A percentile compares a stretch with the other conserved stretches of the same genome.
phyloP scores from a whole-genome alignment of 2,113 vertebrate species.

The Brienomyrus longianalis region DNA sequence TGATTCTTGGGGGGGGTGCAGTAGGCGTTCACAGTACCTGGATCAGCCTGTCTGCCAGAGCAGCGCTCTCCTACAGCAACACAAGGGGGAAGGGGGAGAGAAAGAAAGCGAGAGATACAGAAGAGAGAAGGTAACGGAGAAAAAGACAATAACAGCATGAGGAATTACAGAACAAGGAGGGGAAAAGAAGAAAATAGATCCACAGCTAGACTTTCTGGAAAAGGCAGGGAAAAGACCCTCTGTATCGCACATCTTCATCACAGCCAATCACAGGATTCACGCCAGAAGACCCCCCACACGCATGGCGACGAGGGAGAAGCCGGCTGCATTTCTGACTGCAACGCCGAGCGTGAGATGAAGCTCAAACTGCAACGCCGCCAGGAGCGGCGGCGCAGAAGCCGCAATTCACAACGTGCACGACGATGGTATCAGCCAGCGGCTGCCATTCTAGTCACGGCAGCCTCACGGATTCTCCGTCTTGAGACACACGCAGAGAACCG shows the following conservation, averaged over 20 bases:
- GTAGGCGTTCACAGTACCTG: constrained; percentile 72
- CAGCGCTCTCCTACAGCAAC: constrained; percentile 83
- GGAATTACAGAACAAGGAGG: not conserved
- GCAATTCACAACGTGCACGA: not conserved
- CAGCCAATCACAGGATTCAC: not conserved
- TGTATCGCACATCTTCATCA: not conserved
- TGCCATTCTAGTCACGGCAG: not conserved
- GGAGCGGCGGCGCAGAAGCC: not conserved
- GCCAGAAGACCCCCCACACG: not conserved
- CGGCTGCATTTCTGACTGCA: too few species aligned
- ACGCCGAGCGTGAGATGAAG: not conserved
- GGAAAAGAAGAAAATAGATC: not conserved
- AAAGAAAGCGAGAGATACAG: constrained; percentile 13
- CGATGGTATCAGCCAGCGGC: not conserved
- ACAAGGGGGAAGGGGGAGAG: constrained; percentile 30
- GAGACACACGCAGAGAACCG: not conserved
- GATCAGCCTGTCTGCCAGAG: constrained; percentile 94
- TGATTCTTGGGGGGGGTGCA: constrained; percentile 25
- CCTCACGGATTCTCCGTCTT: not conserved
- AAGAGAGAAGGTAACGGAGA: not conserved
- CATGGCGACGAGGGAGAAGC: not conserved
- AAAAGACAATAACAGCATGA: not conserved
- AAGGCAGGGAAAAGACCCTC: not conserved
- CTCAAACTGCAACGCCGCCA: too few species aligned
- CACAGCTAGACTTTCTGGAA: not conserved